Evolutionary conservation across 2,797 vertebrate species (phyloP), one percentile per base, ranked within the genome.

Genomic region (Crenichthys baileyi): DNA sequence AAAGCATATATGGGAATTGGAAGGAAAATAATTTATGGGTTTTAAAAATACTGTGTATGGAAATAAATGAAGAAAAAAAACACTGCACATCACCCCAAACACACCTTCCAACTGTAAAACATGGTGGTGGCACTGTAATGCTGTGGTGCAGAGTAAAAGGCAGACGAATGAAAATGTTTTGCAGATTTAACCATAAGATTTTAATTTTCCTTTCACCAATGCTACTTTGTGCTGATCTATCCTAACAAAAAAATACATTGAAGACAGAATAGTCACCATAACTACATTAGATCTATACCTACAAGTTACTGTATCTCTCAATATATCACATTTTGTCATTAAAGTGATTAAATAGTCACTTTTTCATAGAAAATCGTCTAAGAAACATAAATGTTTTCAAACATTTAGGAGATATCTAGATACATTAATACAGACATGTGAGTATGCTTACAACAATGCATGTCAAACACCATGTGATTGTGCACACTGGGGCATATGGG

Each of bases 361-460:
- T 65, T 65, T 65, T 65, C 8, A 39, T 39, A 5, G 18, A 18
- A 4, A 9, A 4, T 65, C 39, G 3, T 65, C 11, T 3, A 60
- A 1, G 15, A 61, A 61, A 79, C 61, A 75, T 60, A 15, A 70
- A 82, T 51, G 48, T 50, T 60, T 73, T 83, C 56, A 79, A 79
- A 79, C 70, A 83, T 77, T 80, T 79, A 84, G 31, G 36, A 9
- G 18, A 81, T 73, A 46, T 79, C 36, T 48, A 46, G 4, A 61
- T 81, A 39, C 22, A 67, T 44, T 44, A 44, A 67, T 67, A 22
- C 56, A 72, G 24, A 29, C 51, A 58, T 65, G 75, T 72, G 58
- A 53, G 73, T 26, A 73, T 53, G 29, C 0, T 51, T 46, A 83
- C 55, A 72, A 61, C 48, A 51, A 72, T 26, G 55, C 44, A 74